Evolutionary conservation across 2,888 invertebrate genomes (phyloP), one percentile per base, ranked within the genome.

Genomic region (Onthophagus sagittarius): DNA sequence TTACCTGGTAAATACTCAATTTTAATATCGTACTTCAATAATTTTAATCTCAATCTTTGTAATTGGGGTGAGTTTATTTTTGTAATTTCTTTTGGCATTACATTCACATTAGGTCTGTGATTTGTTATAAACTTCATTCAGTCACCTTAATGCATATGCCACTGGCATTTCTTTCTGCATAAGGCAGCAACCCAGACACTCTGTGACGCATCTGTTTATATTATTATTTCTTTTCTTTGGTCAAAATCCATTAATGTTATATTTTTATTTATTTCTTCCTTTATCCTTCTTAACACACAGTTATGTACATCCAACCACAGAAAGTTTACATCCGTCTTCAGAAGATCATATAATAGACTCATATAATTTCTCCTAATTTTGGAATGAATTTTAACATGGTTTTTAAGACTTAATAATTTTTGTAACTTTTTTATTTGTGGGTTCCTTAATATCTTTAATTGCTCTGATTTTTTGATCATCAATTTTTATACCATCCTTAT

Each of bases 171-270:
- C 77, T 31, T 80, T 63, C 71, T 78, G 77, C 15, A 80, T 39
- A 32, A 81, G 70, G 15, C 74, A 77, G 23, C 77, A 75, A 14
- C 79, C 80, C 31, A 80, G 14, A 7, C 80, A 65, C 72, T 69
- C 69, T 73, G 71, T n/a, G 79, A 79, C 6, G 79, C 78, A 77
- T 82, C 81, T 7, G 77, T 77, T 63, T 78, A 77, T 33, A 79
- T 9, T 15, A 32, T 75, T 7, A 67, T 64, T 70, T 73, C 33
- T 73, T 72, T 67, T 62, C 73, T 69, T 62, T 32, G n/a, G 15
- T 72, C 69, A 69, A 72, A 70, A 69, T 65, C 15, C 31, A 15
- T 23, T n/a, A 71, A 62, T 33, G 15, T 33, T 32, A 32, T 64
- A n/a, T 32, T 64, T 15, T 71, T 64, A 64, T 15, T 65, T 11